Conservation (phyloP, 1,140 invertebrate genomes). For the Chlorops oryzae region DNA sequence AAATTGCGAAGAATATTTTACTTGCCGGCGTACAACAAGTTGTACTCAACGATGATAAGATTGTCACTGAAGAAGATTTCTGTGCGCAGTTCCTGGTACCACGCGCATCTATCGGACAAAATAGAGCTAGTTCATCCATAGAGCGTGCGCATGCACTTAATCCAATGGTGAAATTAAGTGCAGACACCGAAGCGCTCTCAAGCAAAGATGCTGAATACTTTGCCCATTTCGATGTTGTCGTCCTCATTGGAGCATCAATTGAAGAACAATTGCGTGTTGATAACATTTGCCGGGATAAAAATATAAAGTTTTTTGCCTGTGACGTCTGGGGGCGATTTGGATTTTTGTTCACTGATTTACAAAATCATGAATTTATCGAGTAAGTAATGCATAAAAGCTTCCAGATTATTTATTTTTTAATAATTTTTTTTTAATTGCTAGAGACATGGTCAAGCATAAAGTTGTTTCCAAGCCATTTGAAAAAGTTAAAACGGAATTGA, state of each 20-base stretch:
- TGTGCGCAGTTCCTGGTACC: conserved; percentile 74
- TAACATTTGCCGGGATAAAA: conserved; percentile 67
- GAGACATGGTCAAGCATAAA: conserved; percentile 55
- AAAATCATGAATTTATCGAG: conserved; percentile 80
- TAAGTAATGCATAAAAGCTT: conserved; percentile 51
- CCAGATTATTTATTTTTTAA: neutral
- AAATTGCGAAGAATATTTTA: conserved; percentile 95
- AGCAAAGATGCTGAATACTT: conserved; percentile 68
- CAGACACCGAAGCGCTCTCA: conserved; percentile 59
- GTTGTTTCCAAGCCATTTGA: conserved; percentile 53
- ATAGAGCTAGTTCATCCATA: conserved; percentile 77
- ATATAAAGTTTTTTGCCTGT: conserved; percentile 81
- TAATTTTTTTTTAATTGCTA: conserved; percentile 17
- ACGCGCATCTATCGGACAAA: conserved; percentile 61
- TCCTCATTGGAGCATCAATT: conserved; percentile 67
- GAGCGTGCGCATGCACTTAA: conserved; percentile 76
- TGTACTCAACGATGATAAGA: conserved; percentile 75
- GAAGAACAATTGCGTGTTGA: conserved; percentile 71
- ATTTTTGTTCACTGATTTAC: conserved; percentile 84
- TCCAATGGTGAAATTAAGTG: conserved; percentile 81
- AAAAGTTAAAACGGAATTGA: conserved; percentile 50
- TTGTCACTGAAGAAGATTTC: conserved; percentile 67
- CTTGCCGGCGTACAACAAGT: conserved; percentile 88
- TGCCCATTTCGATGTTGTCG: conserved; percentile 75
- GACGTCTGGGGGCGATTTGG: conserved; percentile 93